Evolutionary conservation across 2,888 invertebrate species (phyloP).

Genomic region (Anarsia innoxiella): DNA sequence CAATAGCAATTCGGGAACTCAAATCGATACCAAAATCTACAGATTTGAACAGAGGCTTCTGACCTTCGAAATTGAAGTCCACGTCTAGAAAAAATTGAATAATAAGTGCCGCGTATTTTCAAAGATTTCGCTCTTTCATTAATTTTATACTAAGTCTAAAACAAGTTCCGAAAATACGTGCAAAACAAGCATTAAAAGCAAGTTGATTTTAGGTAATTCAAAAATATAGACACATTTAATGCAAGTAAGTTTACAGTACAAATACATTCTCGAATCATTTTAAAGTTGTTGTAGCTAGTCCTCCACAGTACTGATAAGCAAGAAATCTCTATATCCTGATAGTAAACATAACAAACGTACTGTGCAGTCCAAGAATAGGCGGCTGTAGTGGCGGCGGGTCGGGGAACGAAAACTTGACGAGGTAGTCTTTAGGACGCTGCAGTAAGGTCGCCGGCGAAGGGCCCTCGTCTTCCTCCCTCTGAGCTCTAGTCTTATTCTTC

Average conservation of each 20-base stretch:
- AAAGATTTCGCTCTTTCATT: too few species aligned
- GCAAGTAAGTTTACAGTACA: too few species aligned
- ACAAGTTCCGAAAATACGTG: too few species aligned
- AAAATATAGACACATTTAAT: too few species aligned
- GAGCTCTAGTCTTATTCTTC: constrained; percentile 88
- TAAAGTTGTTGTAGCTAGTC: too few species aligned
- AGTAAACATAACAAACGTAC: constrained; percentile 64
- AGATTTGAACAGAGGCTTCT: constrained; percentile 86
- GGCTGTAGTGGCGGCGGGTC: constrained; percentile 97
- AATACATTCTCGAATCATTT: too few species aligned
- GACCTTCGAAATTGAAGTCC: constrained; percentile 87
- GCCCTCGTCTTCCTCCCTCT: constrained; percentile 83
- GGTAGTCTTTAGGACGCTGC: constrained; percentile 94
- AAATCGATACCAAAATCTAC: constrained; percentile 98
- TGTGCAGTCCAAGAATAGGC: constrained; percentile 95
- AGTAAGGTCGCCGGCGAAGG: constrained; percentile 80
- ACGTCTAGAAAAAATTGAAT: too few species aligned
- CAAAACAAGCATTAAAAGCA: too few species aligned
- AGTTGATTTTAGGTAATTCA: too few species aligned
- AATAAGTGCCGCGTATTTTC: too few species aligned
- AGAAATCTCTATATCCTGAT: not conserved
- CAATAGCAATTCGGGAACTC: constrained; percentile 90
- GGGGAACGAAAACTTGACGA: constrained; percentile 98
- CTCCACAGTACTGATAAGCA: too few species aligned
- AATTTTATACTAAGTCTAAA: too few species aligned